Evolutionary conservation across 2,113 vertebrate genomes (phyloP), one percentile per base, ranked within the genome.

Genomic region (Coptodon rendalli): DNA sequence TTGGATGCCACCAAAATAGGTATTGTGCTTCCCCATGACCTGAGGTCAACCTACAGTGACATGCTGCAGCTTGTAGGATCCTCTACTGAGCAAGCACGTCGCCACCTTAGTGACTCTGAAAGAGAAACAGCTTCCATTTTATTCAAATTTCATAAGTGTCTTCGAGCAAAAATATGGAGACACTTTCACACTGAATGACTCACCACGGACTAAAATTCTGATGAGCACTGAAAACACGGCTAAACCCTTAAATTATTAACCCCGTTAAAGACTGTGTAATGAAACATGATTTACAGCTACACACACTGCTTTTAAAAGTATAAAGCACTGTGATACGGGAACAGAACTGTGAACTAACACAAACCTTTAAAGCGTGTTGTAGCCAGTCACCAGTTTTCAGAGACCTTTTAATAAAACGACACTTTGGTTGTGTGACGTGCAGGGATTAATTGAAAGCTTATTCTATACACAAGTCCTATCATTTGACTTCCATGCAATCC

Each of bases 31-130:
- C 90, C 94, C 92, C 91, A 90, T 93, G 95, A 96, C 96, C 96
- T 81, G 80, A 93, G 95, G 95, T 96, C 96, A 96, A 93, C 93
- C 94, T 95, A 86, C 94, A 93, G 89, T 91, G 93, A 94, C 96
- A 93, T 93, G 96, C 93, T 87, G 80, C 79, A 85, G 90, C 96
- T 93, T 95, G 96, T 93, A 92, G 89, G 85, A 92, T 89, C 93
- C 84, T 66, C 89, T 85, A 92, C 87, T 87, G 90, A 93, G 81
- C 78, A 84, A 73, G 89, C 88, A 92, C 82, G 92, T 84, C 89
- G 86, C 91, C 89, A 73, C 85, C 85, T 89, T 84, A 81, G 71
- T 63, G 86, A 73, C 63, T 88, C 38, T 31, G 24, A 85, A 81
- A 93, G 81, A 87, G 68, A 88, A 78, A 86, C 50, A 86, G 86